Conservation (phyloP, 1,140 invertebrate species). For the Cheumatopsyche charites region DNA sequence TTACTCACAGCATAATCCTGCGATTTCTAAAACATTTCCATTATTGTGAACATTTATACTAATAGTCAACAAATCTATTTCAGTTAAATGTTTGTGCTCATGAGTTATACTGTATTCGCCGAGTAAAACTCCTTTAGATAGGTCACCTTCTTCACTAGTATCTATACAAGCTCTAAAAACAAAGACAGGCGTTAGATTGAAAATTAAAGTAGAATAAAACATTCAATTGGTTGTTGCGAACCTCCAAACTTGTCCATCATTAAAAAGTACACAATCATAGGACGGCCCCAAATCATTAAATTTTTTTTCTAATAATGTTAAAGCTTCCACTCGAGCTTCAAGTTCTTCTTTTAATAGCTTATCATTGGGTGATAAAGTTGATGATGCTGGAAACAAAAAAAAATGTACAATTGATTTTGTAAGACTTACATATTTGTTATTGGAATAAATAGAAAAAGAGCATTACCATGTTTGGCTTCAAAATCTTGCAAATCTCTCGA, state of each 20-base stretch:
- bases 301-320: conserved; percentile 87
- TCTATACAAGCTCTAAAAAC: conserved; percentile 81
- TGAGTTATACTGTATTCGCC: conserved; percentile 85
- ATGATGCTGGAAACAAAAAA: conserved; percentile 52
- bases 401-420: conserved; percentile 10
- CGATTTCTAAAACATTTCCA: conserved; percentile 91
- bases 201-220: not conserved
- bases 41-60: conserved; percentile 93
- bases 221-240: conserved; percentile 32
- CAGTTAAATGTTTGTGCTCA: conserved; percentile 78
- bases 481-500: conserved; percentile 75
- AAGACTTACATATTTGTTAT: conserved; percentile 4
- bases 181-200: too few species aligned
- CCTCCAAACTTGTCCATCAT: conserved; percentile 63
- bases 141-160: conserved; percentile 81
- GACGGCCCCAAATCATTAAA: conserved; percentile 85
- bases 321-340: conserved; percentile 82
- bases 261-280: conserved; percentile 93
- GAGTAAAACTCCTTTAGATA: conserved; percentile 76
- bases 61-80: conserved; percentile 84
- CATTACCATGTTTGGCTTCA: conserved; percentile 64
- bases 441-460: not conserved
- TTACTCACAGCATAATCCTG: conserved; percentile 88
- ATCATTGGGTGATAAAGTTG: conserved; percentile 68
- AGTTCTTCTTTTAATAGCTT: conserved; percentile 90